Evolutionary conservation across 1,140 invertebrate genomes (phyloP), one percentile per base, ranked within the genome.

Genomic region (Megathymus violae): DNA sequence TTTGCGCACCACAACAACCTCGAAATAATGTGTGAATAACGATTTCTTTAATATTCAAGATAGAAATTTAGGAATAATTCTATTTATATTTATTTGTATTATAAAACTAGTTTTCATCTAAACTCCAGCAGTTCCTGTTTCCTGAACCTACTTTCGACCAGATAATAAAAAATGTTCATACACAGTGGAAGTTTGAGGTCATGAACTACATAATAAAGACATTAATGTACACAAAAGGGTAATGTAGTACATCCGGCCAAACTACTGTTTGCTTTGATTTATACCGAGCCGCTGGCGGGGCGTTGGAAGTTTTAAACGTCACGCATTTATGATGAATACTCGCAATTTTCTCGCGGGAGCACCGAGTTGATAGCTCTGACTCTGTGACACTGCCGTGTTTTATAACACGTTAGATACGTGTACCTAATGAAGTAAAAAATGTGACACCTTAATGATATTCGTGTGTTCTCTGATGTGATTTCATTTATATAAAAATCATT

Each of bases 311-410:
- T 90, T 88, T 88, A 86, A 88, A 88, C 82, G 88, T 90, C 85
- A 88, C 88, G 80, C 83, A 88, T 88, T 80, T 85, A 86, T 90
- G 85, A 90, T 90, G 80, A 88, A 90, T 88, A 88, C 83, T 80
- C 77, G 84, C 85, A 90, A 90, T 88, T 88, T 87, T 86, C 85
- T 88, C 81, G 76, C 79, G 83, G 79, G 75, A 81, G 71, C 77
- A 74, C 66, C 54, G 75, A 66, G 63, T 75, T 76, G 76, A 85
- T 88, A 88, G 71, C 80, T 69, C 67, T 74, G 71, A 71, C 66
- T 74, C 69, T 67, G 59, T 79, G 77, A 80, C 76, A 78, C 66
- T 66, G 60, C 52, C 62, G 56, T 62, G 58, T 64, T 62, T 69
- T 75, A 65, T 76, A 66, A 62, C 61, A 47, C 51, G 60, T 41